Conservation (phyloP, 2,797 vertebrate genomes). For the Rhinoraja longicauda region DNA sequence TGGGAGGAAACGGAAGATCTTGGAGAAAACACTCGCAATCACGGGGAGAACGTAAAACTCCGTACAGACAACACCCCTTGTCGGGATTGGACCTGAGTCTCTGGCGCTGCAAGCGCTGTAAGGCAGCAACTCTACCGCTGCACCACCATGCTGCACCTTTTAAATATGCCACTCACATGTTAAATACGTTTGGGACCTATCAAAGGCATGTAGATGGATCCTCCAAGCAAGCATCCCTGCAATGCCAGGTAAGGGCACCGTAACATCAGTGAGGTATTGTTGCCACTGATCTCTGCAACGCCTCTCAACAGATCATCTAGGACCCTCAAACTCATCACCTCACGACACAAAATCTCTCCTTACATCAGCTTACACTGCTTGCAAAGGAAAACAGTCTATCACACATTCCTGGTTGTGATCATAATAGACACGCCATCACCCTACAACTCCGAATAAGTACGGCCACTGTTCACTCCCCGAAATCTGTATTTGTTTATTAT, state of each 20-base stretch:
- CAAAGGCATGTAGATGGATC: neutral
- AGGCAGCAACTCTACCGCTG: no score
- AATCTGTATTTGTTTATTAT: neutral
- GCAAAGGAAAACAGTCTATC: neutral
- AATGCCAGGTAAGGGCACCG: neutral
- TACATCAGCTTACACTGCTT: neutral
- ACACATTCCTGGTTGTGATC: neutral
- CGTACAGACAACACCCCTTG: no score
- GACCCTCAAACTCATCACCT: neutral
- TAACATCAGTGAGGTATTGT: neutral
- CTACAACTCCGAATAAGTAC: neutral
- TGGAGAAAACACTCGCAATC: no score
- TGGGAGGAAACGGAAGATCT: no score
- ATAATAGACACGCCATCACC: neutral
- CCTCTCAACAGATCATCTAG: neutral
- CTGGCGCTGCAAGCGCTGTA: no score
- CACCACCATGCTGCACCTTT: no score
- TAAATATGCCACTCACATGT: neutral
- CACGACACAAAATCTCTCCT: neutral
- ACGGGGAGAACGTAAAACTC: no score
- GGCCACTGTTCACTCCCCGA: no score
- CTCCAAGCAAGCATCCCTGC: neutral
- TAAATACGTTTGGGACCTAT: neutral
- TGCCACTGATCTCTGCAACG: neutral
- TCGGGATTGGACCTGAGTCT: no score